Conservation (phyloP, 2,113 vertebrate genomes). For the Hydrochoerus hydrochaeris region DNA sequence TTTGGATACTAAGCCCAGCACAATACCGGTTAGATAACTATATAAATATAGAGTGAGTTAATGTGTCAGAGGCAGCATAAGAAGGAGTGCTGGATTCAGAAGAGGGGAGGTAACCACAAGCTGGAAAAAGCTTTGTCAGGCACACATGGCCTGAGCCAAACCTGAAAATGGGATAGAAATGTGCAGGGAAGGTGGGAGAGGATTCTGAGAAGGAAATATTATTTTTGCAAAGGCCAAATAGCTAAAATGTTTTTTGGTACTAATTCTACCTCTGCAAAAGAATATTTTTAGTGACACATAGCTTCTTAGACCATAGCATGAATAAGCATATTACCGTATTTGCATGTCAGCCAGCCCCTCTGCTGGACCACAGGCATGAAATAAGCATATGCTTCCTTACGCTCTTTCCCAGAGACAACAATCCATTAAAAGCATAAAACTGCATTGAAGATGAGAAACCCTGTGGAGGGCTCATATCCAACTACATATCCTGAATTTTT, state of each 20-base stretch:
- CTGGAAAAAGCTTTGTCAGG: not conserved
- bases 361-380: constrained; percentile 19
- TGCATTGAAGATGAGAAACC: not conserved
- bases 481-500: not conserved
- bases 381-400: not conserved
- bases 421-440: constrained; percentile 33
- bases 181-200: not conserved
- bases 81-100: not conserved
- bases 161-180: not conserved
- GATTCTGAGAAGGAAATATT: constrained; percentile 8
- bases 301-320: constrained; percentile 1
- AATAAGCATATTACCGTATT: constrained; percentile 47
- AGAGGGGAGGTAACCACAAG: not conserved
- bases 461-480: not conserved
- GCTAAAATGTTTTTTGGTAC: constrained; percentile 42
- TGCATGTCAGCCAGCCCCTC: not conserved
- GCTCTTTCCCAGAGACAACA: constrained; percentile 9
- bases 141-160: not conserved
- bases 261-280: constrained; percentile 49
- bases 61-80: not conserved
- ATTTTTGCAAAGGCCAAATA: constrained; percentile 56
- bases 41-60: not conserved
- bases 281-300: constrained; percentile 51
- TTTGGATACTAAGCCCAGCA: not conserved
- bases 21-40: not conserved